Evolutionary conservation across 23 tunicate genomes (phyloP), one percentile per base, ranked within the genome.

Genomic region (Ciona savignyi): DNA sequence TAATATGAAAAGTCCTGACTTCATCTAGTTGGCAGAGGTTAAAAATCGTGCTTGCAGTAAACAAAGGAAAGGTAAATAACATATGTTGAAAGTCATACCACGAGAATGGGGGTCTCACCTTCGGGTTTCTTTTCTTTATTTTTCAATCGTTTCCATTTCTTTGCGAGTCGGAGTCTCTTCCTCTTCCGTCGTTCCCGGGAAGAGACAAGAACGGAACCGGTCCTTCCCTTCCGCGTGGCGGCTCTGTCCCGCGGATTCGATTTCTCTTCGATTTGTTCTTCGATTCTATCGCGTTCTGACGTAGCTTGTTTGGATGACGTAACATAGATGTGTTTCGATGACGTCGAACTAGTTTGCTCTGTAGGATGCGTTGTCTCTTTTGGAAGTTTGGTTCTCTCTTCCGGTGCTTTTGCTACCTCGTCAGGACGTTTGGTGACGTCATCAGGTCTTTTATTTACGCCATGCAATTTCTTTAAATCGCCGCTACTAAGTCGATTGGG

Each of bases 121-220:
- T 15, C 35, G 34, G 1, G 51, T 69, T 32, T 24, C 1, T 1
- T 51, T 19, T 69, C 33, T 31, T 69, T 69, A 1, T 33, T 29
- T 31, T 69, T 69, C 2, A 69, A 31, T 31, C 73, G 21, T 33
- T 69, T 69, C 73, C 73, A 69, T 31, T 69, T 69, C 51, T 69
- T 69, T 23, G 51, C 51, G 51, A 69, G 23, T 15, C 73, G 49
- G 51, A 69, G 9, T 69, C 73, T 29, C 51, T 69, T 69, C 73
- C 33, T 69, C 34, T 69, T 69, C 34, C 73, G 32, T 29, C 73
- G 73, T 31, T 69, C 73, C 23, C 34, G 32, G 1, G 73, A 69
- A 2, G 73, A 69, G 15, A 69, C 73, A 1, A 69, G 33, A 29
- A 69, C 51, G 1, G 73, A 69, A 1, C 51, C 73, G 24, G 73